Base-by-base conservation (phyloP, 2,888 invertebrate genomes). In the Hemithea aestivaria region DNA sequence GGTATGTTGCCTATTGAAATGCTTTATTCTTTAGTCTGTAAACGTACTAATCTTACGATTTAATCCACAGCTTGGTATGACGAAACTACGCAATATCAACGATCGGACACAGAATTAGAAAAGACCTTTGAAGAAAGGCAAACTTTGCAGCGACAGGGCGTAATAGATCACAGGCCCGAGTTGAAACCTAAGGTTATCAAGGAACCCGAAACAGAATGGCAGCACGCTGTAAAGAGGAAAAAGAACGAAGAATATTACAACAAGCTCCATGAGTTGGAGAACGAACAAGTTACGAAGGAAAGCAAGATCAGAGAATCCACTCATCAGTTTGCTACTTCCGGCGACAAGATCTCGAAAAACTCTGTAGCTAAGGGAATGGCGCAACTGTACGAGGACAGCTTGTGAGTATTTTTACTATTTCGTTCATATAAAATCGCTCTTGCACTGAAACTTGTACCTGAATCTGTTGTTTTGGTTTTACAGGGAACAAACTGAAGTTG, bases 331-430 rank as follows among this genome's bases (percentile, higher is more conserved):
- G 93, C 94, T 20, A 92, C 95, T 58, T 95, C 96, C 35, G 95
- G 96, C 3, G 94, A 96, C 46, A 94, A 94, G 67, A 83, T 95
- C 31, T 91, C 93, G 1, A 90, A 89, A 53, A 91, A 89, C 64
- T 93, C 95, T 2, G 80, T 94, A 48, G 92, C 96, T 24, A 94
- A 91, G 77, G 95, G 94, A 66, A 95, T 96, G 95, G 96, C 96
- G 1, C 93, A 94, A 58, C 92, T 91, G 73, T 96, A 96, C 67
- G 92, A 96, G 74, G 91, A 93, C 55, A 94, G 82, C 67, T 84
- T 96, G 96, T 96, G 90, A 93, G 95, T 92, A 56, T 42, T 26
- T 27, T 31, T 29, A 35, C 20, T 33, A 12, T 30, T 25, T 20
- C 12, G 8, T 26, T 27, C 5, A 16, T 16, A 4, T 16, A n/a